Conservation (phyloP, 2,888 invertebrate species). For the Emmelina monodactyla region DNA sequence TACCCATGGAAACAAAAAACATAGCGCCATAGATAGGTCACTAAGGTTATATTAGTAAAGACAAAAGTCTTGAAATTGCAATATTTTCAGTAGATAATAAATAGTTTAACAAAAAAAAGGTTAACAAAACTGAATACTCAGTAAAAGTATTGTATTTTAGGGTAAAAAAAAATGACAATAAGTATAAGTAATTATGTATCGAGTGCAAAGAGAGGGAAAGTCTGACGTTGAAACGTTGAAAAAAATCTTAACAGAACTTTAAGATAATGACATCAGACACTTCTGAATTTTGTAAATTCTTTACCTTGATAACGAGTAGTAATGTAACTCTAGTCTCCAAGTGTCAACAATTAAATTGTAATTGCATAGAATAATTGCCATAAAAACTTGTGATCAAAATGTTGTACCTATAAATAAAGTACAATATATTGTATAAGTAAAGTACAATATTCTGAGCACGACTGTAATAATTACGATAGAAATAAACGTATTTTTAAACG, state of each 20-base stretch:
- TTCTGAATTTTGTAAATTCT: neutral
- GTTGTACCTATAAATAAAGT: constrained; percentile 22
- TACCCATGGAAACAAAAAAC: constrained; percentile 64
- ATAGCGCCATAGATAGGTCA: constrained; percentile 47
- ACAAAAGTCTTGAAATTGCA: too few relatives aligned
- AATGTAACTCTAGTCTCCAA: constrained; percentile 8
- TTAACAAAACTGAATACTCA: too few relatives aligned
- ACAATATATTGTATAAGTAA: too few relatives aligned
- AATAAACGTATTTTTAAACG: too few relatives aligned
- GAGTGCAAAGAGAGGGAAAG: too few relatives aligned
- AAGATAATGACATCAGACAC: neutral
- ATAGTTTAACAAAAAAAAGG: too few relatives aligned
- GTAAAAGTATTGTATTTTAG: too few relatives aligned
- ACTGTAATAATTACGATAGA: too few relatives aligned
- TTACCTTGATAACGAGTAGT: neutral
- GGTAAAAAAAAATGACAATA: too few relatives aligned
- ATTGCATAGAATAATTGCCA: constrained; percentile 26
- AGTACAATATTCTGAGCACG: constrained; percentile 59
- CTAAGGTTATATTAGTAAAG: too few relatives aligned
- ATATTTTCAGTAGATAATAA: too few relatives aligned
- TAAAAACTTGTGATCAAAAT: constrained; percentile 58
- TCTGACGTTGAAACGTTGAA: neutral
- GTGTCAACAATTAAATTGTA: constrained; percentile 3
- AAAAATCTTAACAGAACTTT: neutral
- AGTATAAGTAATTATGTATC: too few relatives aligned